phyloP scores from a whole-genome alignment of 2,113 vertebrate genomes.

The Myiozetetes cayanensis region DNA sequence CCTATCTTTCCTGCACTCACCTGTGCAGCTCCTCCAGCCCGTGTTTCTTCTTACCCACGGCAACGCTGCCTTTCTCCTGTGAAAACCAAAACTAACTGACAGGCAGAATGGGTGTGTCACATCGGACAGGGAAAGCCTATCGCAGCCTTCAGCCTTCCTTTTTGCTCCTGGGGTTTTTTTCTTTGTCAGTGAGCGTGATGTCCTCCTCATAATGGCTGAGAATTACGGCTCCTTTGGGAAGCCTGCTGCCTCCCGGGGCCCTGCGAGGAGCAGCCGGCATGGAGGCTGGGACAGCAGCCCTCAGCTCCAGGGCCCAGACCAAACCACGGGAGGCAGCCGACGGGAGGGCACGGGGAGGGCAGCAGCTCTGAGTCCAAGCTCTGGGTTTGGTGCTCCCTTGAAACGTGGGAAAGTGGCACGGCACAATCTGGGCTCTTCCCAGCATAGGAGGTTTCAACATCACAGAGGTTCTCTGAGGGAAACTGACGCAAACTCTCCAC shows the following conservation, averaged over 20 bases:
- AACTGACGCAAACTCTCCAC: not conserved
- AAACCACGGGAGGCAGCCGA: rapidly evolving
- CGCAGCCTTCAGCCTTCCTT: not conserved
- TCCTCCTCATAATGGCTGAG: rapidly evolving
- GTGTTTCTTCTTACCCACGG: rapidly evolving
- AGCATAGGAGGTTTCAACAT: rapidly evolving
- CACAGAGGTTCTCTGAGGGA: not conserved
- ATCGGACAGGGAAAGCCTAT: not conserved
- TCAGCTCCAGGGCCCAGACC: not conserved
- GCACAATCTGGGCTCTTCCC: not conserved
- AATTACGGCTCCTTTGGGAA: rapidly evolving
- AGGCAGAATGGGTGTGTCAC: rapidly evolving
- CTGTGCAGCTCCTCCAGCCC: not conserved
- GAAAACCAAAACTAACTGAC: not conserved
- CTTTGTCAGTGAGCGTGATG: not conserved
- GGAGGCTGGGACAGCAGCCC: not conserved
- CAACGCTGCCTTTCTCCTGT: not conserved
- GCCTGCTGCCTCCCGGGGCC: not conserved
- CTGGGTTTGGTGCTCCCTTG: not conserved
- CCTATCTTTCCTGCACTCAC: not conserved
- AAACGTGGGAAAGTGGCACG: rapidly evolving
- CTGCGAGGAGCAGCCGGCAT: rapidly evolving
- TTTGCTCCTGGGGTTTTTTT: not conserved
- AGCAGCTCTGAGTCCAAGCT: not conserved
- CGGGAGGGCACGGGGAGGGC: not conserved